Conservation (phyloP, 53 echinoderm and acorn worm species). For the Zoroaster sp. region DNA sequence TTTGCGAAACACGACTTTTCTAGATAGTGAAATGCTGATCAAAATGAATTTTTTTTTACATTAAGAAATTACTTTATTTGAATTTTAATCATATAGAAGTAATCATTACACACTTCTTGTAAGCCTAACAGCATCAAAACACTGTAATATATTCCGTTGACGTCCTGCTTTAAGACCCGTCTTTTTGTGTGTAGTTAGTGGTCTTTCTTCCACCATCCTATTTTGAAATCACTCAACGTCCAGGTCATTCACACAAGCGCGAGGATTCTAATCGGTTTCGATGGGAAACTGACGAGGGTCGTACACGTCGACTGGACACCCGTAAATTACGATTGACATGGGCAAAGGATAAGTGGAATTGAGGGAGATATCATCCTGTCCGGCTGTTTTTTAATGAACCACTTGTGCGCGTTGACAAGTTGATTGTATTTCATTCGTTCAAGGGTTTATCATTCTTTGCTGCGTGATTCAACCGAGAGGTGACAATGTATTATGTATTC, state of each 20-base stretch:
- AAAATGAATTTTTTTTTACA: no score
- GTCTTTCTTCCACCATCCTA: not conserved
- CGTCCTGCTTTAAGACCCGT: no score
- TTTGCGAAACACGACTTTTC: no score
- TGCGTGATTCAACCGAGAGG: not conserved
- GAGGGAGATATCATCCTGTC: not conserved
- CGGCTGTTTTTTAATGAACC: not conserved
- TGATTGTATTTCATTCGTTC: not conserved
- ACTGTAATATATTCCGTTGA: no score
- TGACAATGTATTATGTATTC: no score
- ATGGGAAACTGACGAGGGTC: not conserved
- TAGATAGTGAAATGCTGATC: no score
- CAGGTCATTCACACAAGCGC: not conserved
- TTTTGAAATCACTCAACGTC: no score
- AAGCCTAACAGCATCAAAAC: no score
- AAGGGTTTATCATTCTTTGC: not conserved
- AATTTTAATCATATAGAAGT: no score
- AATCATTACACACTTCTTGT: no score
- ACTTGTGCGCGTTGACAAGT: not conserved
- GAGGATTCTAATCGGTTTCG: not conserved
- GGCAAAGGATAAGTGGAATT: not conserved
- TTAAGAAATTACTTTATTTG: no score
- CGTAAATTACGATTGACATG: not conserved
- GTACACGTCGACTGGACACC: not conserved
- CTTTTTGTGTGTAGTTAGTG: no score